Evolutionary conservation across 2,113 vertebrate genomes (phyloP).

Genomic region (Leuciscus idus): DNA sequence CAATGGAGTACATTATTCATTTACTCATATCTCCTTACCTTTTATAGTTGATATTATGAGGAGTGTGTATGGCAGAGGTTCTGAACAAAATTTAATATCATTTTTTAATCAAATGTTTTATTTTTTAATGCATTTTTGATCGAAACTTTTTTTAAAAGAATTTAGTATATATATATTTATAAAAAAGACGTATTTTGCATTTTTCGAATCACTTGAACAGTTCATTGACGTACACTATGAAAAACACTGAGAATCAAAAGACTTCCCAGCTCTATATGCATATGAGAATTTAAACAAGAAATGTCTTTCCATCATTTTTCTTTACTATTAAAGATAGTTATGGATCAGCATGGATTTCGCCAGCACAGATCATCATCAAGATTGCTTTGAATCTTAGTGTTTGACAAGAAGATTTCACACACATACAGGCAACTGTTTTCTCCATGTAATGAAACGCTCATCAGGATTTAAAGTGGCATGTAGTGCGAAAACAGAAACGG

Average conservation of each 20-base stretch:
- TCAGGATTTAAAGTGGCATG: slow-evolving; percentile 52
- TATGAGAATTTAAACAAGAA: not conserved
- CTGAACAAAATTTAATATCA: not conserved
- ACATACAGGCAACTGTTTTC: slow-evolving; percentile 71
- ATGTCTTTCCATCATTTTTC: not conserved
- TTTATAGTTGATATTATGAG: slow-evolving; percentile 18
- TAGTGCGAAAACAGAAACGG: slow-evolving; percentile 72
- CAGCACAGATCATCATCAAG: not conserved
- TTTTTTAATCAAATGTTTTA: not conserved
- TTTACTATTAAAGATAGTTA: not conserved
- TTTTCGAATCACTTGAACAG: not conserved
- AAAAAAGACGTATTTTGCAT: not conserved
- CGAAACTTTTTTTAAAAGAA: not conserved
- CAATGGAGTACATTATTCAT: slow-evolving; percentile 57
- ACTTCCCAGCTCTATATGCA: not conserved
- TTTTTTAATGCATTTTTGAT: no score
- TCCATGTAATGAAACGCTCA: slow-evolving; percentile 73
- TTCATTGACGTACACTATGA: not conserved
- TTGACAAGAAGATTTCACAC: not conserved
- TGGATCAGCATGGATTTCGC: not conserved
- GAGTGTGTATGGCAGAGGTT: not conserved
- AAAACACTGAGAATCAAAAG: not conserved
- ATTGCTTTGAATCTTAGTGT: not conserved
- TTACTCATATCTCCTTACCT: slow-evolving; percentile 52
- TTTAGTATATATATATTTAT: not conserved